Evolutionary conservation across 2,113 vertebrate species (phyloP).

Genomic region (Sturnus vulgaris): DNA sequence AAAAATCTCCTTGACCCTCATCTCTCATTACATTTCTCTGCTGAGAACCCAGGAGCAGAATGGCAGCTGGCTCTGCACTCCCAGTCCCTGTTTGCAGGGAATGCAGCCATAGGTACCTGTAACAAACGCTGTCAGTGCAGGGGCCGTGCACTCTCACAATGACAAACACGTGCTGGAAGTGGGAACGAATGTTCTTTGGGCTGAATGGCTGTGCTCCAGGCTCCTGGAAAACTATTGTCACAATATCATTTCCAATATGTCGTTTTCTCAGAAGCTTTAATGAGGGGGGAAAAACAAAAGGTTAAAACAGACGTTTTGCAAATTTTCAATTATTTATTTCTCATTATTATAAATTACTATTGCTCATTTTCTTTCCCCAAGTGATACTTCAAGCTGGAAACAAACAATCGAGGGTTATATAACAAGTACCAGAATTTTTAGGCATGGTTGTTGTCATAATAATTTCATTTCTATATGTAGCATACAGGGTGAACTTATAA

Average conservation of each 20-base stretch:
- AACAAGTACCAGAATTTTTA: background rate
- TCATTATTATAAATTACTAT: background rate
- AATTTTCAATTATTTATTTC: background rate
- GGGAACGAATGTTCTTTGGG: constrained; percentile 91
- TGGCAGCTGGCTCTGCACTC: background rate
- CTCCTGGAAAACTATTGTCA: constrained; percentile 97
- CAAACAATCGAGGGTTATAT: background rate
- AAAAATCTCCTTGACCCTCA: background rate
- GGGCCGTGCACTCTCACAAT: constrained; percentile 87
- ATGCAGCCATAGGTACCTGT: constrained; percentile 77
- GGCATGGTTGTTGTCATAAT: background rate
- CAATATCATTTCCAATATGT: constrained; percentile 96
- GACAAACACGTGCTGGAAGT: constrained; percentile 96
- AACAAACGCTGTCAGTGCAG: constrained; percentile 89
- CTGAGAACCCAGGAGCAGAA: background rate
- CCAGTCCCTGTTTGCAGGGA: fast-evolving
- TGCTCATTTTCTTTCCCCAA: background rate
- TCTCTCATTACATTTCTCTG: background rate
- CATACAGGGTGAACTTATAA: background rate
- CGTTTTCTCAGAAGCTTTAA: constrained; percentile 88
- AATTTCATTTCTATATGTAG: background rate
- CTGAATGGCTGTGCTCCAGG: constrained; percentile 92
- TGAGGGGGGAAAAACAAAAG: background rate
- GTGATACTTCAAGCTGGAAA: background rate
- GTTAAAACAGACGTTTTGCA: background rate